phyloP scores from a whole-genome alignment of 2,113 vertebrate species.

The Panurus biarmicus region DNA sequence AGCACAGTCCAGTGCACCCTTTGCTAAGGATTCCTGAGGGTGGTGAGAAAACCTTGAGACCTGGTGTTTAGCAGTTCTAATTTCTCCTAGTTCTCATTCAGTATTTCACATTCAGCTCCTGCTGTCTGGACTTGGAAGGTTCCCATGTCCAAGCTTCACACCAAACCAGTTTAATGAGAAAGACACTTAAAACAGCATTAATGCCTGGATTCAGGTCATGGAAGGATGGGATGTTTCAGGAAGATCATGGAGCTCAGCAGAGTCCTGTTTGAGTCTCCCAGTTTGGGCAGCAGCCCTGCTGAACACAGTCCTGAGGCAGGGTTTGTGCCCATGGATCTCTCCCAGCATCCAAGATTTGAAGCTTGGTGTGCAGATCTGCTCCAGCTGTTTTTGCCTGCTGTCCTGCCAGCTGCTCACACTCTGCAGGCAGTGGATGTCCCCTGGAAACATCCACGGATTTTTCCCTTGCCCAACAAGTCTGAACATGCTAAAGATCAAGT shows the following conservation, averaged over 20 bases:
- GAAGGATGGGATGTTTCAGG: background rate
- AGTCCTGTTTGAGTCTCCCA: background rate
- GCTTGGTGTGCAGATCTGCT: background rate
- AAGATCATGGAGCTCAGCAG: background rate
- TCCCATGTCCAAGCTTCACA: background rate
- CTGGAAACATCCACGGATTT: background rate
- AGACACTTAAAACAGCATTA: background rate
- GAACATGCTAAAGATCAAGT: background rate
- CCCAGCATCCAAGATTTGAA: background rate
- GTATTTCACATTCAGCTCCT: background rate
- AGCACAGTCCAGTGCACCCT: background rate
- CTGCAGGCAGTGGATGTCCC: background rate
- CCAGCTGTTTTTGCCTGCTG: background rate
- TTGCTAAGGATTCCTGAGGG: background rate
- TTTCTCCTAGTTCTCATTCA: background rate
- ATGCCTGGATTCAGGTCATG: rapidly evolving
- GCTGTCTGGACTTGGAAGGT: background rate
- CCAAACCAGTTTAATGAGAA: background rate
- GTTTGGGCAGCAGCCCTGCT: background rate
- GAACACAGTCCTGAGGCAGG: background rate
- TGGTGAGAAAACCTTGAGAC: background rate
- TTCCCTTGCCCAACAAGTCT: background rate
- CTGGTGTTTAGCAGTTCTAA: background rate
- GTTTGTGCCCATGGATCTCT: background rate
- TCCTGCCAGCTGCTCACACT: background rate